These are phyloP conservation scores for Dorcus hopei DNA, from an alignment of 2,888 invertebrate species.

Conservation along the genomic window DNA sequence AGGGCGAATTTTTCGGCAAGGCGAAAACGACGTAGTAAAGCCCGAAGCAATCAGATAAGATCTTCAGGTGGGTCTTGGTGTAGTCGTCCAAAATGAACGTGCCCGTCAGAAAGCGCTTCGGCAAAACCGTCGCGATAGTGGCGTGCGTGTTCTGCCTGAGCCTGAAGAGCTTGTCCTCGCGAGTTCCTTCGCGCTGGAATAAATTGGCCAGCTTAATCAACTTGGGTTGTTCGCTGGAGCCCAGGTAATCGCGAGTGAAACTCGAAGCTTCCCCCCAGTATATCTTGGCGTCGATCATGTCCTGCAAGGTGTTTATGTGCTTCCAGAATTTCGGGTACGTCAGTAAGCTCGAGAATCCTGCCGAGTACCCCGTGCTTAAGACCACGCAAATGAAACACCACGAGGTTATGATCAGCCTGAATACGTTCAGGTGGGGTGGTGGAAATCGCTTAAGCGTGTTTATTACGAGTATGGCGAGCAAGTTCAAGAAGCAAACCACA, in stretches of 20 bases:
- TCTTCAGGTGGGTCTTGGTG: constrained; percentile 16
- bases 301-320: constrained; percentile 23
- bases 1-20: constrained; percentile 25
- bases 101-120: constrained; percentile 14
- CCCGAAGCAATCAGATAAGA: constrained; percentile 21
- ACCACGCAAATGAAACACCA: constrained; percentile 20
- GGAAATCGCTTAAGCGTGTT: constrained; percentile 2
- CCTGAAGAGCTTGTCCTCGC: constrained; percentile 3
- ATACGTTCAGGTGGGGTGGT: neutral
- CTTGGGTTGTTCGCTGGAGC: constrained; percentile 13
- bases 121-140: constrained; percentile 15
- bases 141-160: constrained; percentile 14
- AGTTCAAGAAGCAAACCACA: neutral
- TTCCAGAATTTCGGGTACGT: constrained; percentile 24
- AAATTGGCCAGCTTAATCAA: constrained; percentile 15
- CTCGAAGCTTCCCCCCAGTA: constrained; percentile 21
- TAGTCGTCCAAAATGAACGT: constrained; percentile 21
- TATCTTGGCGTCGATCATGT: constrained; percentile 23
- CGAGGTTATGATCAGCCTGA: constrained; percentile 15
- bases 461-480: neutral
- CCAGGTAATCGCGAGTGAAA: constrained; percentile 18
- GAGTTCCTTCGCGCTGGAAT: constrained; percentile 7
- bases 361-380: constrained; percentile 24
- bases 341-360: constrained; percentile 25
- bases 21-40: constrained; percentile 20